phyloP scores from a whole-genome alignment of 1,140 invertebrate genomes.

The Ostrea edulis region DNA sequence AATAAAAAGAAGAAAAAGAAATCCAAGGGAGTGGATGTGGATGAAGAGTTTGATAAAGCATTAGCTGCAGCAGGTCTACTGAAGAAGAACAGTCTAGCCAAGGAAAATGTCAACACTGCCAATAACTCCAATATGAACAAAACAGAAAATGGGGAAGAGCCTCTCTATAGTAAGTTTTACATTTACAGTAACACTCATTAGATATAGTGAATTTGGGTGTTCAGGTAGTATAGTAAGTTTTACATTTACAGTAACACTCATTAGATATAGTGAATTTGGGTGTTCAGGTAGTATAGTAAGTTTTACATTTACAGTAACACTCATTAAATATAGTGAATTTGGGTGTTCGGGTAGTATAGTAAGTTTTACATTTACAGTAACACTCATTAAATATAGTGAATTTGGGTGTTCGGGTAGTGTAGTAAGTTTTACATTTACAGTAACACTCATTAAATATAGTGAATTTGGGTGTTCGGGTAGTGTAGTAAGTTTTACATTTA shows the following conservation, averaged over 20 bases:
- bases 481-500: slow-evolving; percentile 20
- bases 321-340: too few species aligned
- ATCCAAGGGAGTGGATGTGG: slow-evolving; percentile 76
- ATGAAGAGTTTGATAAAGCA: slow-evolving; percentile 88
- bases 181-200: not conserved
- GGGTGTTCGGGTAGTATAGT: too few species aligned
- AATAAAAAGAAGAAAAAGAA: slow-evolving; percentile 82
- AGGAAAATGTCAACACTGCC: slow-evolving; percentile 41
- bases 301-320: not conserved
- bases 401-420: too few species aligned
- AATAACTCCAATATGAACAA: slow-evolving; percentile 35
- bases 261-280: too few species aligned
- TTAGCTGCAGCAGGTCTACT: slow-evolving; percentile 77
- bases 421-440: slow-evolving; percentile 22
- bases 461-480: too few species aligned
- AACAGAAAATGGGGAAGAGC: not conserved
- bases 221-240: slow-evolving; percentile 40
- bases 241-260: not conserved
- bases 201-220: too few species aligned
- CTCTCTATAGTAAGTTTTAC: slow-evolving; percentile 24
- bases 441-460: too few species aligned
- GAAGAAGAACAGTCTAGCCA: slow-evolving; percentile 56
- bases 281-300: too few species aligned
- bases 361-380: slow-evolving; percentile 5
- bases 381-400: too few species aligned